Conservation (phyloP, 2,888 invertebrate species). For the Eudemis profundana region DNA sequence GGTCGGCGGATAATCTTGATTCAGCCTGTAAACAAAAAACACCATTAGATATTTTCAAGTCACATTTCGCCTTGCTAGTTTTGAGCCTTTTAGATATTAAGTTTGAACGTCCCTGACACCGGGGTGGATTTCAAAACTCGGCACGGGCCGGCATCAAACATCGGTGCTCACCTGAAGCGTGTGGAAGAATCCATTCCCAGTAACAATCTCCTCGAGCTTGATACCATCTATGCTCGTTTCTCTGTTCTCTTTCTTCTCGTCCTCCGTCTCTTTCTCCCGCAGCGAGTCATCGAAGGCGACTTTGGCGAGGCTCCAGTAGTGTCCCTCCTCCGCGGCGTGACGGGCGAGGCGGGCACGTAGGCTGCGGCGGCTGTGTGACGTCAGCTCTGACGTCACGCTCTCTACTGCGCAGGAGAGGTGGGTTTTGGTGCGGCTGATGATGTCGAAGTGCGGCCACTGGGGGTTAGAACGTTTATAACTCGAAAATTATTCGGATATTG, state of each 20-base stretch:
- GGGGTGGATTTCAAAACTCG: too few relatives aligned
- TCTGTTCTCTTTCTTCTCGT: background rate
- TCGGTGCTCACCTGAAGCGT: slow-evolving; percentile 64
- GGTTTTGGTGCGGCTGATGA: background rate
- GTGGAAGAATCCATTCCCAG: slow-evolving; percentile 64
- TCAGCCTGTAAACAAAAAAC: too few relatives aligned
- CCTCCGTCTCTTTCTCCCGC: slow-evolving; percentile 3
- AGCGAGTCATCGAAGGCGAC: slow-evolving; percentile 42
- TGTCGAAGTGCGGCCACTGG: slow-evolving; percentile 29
- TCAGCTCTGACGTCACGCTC: slow-evolving; percentile 50
- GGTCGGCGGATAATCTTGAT: background rate
- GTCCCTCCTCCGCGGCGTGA: slow-evolving; percentile 53
- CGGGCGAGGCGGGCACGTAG: slow-evolving; percentile 43
- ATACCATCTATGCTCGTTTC: slow-evolving; percentile 11
- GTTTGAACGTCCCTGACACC: too few relatives aligned
- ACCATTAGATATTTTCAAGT: too few relatives aligned
- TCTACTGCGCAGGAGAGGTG: slow-evolving; percentile 50
- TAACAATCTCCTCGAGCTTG: slow-evolving; percentile 51
- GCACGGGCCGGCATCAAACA: too few relatives aligned
- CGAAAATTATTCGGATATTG: too few relatives aligned
- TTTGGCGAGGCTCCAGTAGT: slow-evolving; percentile 63
- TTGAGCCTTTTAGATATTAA: too few relatives aligned
- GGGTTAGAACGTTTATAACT: too few relatives aligned
- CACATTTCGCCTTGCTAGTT: too few relatives aligned
- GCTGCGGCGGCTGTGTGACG: slow-evolving; percentile 26